Conservation (phyloP, 2,797 vertebrate genomes). For the Pseudomugil tenellus region DNA sequence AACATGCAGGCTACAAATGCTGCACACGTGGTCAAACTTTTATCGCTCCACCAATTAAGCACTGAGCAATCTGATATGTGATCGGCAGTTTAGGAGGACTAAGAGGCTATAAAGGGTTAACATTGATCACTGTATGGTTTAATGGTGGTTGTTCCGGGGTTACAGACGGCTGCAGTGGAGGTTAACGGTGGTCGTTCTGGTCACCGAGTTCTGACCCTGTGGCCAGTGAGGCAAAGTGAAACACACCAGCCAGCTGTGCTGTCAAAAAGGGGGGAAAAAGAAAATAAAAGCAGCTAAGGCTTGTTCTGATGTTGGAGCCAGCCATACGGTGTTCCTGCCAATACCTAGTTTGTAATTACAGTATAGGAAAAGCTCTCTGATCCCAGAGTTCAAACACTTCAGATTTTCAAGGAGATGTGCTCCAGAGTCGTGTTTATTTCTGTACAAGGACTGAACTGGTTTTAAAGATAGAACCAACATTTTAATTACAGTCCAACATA, state of each 20-base stretch:
- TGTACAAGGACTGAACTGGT: constrained; percentile 6
- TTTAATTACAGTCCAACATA: background rate
- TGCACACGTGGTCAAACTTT: constrained; percentile 39
- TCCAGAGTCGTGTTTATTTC: constrained; percentile 17
- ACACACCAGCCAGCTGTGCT: constrained; percentile 87
- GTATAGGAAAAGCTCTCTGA: constrained; percentile 11
- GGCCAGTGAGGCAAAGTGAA: constrained; percentile 85
- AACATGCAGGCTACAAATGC: constrained; percentile 50
- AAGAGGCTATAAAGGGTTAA: constrained; percentile 34
- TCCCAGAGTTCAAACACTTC: constrained; percentile 9
- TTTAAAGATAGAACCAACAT: background rate
- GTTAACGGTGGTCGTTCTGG: constrained; percentile 75
- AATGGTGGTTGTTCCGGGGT: constrained; percentile 65
- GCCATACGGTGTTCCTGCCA: constrained; percentile 71
- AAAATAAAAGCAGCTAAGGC: constrained; percentile 17
- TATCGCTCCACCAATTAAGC: constrained; percentile 26
- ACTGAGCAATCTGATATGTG: constrained; percentile 23
- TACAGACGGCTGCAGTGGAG: constrained; percentile 58
- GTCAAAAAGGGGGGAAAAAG: constrained; percentile 71
- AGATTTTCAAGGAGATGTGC: constrained; percentile 16
- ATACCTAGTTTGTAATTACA: constrained; percentile 59
- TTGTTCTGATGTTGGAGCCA: constrained; percentile 48
- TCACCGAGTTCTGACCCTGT: constrained; percentile 80
- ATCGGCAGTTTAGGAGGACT: constrained; percentile 38
- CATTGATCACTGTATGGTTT: constrained; percentile 53